Evolutionary conservation across 1,140 invertebrate species (phyloP), one percentile per base, ranked within the genome.

Genomic region (Bicyclus anynana): DNA sequence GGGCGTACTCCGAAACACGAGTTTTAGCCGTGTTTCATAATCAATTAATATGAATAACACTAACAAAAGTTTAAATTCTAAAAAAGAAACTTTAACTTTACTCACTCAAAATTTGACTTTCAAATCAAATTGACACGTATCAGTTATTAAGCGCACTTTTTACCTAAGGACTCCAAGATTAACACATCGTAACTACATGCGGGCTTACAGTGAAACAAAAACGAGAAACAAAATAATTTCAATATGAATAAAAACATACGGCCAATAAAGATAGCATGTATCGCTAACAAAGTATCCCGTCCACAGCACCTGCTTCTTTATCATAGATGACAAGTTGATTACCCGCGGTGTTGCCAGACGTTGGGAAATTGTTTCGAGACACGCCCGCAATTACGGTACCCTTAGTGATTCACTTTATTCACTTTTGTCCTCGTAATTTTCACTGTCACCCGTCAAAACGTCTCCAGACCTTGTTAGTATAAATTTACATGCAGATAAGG

Each of bases 361-460:
- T 33, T 7, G 29, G 10, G 3, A 33, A 33, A 33, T 33, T 33
- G 29, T 33, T 33, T 33, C 29, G 7, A 33, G 7, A 33, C 29
- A 10, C 29, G 40, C 40, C 40, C 40, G 16, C 40, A 20, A 44
- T 44, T 44, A 44, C 40, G 40, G 40, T 17, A 20, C 29, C 10
- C 29, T 33, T 33, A 33, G 9, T 33, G 29, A 33, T 33, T 33
- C 29, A 33, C 29, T 44, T 44, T 14, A 21, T 44, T 44, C 40
- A 44, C 40, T 44, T 44, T 44, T 18, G 17, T 44, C 40, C 40
- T 33, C 29, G 29, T 33, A 33, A 33, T 33, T 33, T 44, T 42
- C 16, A 20, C 40, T 44, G 40, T 44, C 40, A n/a, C 40, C 12
- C 20, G 40, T 44, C 40, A 44, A 44, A 44, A 18, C n/a, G 40